Evolutionary conservation across 1,140 invertebrate species (phyloP).

Genomic region (Meloidogyne floridensis): DNA sequence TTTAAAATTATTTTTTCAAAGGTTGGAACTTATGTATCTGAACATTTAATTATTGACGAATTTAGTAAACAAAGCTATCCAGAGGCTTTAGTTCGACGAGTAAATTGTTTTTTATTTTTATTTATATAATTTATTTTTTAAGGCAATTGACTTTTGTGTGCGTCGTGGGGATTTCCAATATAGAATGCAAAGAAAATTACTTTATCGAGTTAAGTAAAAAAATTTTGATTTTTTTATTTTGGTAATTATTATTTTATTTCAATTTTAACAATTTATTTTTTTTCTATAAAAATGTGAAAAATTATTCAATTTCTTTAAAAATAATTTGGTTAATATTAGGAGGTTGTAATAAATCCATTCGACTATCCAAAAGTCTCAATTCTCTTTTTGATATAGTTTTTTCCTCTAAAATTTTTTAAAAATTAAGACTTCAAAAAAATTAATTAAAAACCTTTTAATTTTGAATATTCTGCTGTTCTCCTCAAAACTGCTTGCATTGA

Average conservation of each 20-base stretch:
- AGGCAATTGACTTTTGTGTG: constrained; percentile 56
- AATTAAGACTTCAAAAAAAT: background rate
- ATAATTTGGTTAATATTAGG: constrained; percentile 34
- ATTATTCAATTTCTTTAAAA: constrained; percentile 10
- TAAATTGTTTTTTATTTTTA: background rate
- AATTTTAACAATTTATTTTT: background rate
- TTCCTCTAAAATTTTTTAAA: constrained; percentile 8
- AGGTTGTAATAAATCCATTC: constrained; percentile 40
- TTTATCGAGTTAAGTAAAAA: constrained; percentile 80
- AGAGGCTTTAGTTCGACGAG: constrained; percentile 62
- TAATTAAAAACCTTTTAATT: constrained; percentile 34
- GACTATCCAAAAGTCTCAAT: constrained; percentile 44
- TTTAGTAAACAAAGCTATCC: constrained; percentile 74
- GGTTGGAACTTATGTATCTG: constrained; percentile 80
- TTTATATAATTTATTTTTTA: constrained; percentile 13
- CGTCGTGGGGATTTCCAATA: constrained; percentile 90
- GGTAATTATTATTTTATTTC: background rate
- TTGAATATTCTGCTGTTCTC: constrained; percentile 40
- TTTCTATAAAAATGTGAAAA: background rate
- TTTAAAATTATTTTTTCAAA: background rate
- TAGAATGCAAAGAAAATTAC: constrained; percentile 91
- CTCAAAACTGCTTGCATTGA: constrained; percentile 46
- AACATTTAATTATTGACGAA: constrained; percentile 89
- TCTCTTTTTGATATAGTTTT: constrained; percentile 33
- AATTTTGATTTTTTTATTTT: background rate